Evolutionary conservation across 2,113 vertebrate species (phyloP).

Genomic region (Cyphomyrus discorhynchus): DNA sequence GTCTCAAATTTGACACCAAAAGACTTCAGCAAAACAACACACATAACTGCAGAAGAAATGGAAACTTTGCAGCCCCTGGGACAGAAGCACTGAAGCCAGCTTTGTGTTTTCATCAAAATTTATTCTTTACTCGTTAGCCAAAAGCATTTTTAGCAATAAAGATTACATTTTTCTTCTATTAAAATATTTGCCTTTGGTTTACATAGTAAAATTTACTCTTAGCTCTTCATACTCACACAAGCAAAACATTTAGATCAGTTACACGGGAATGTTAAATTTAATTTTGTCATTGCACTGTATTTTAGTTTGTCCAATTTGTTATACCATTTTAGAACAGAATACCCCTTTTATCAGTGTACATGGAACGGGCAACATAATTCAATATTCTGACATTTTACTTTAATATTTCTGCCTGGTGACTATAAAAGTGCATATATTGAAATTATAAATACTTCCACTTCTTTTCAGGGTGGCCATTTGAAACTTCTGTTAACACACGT

Average conservation of each 20-base stretch:
- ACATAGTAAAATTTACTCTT: not conserved
- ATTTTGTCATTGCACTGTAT: not conserved
- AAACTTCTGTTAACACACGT: not conserved
- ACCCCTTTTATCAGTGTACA: not conserved
- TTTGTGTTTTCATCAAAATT: not conserved
- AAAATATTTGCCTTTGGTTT: not conserved
- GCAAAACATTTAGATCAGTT: not conserved
- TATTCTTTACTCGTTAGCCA: not conserved
- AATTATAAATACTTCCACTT: not conserved
- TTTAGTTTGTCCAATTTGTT: not conserved
- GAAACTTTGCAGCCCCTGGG: not conserved
- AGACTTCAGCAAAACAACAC: not conserved
- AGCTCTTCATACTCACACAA: not conserved
- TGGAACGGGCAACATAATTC: not conserved
- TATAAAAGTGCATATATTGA: not conserved
- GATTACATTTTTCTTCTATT: not conserved
- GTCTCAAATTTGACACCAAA: not conserved
- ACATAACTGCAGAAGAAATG: not conserved
- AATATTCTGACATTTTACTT: not conserved
- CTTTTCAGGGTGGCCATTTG: not conserved
- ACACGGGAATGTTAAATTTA: not conserved
- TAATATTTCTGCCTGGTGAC: not conserved
- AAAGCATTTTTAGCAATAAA: not conserved
- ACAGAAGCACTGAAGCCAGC: not conserved
- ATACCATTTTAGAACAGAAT: not conserved